Conservation (phyloP, 2,888 invertebrate genomes). For the Galeruca laticollis region DNA sequence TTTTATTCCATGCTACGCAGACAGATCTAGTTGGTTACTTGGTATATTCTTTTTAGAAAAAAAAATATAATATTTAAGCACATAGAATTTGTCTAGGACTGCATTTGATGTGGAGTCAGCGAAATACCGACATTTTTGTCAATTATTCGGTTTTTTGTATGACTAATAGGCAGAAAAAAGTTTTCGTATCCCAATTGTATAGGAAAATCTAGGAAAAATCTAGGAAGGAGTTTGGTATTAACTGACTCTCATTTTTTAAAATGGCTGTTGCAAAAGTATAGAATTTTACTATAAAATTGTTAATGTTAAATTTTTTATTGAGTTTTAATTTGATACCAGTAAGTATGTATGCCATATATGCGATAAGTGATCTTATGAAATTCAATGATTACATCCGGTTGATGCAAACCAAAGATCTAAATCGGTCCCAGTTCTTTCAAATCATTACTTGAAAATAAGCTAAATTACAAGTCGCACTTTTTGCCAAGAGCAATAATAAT, state of each 20-base stretch:
- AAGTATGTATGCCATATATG: constrained; percentile 45
- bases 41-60: constrained; percentile 58
- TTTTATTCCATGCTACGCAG: constrained; percentile 45
- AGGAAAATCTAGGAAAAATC: constrained; percentile 41
- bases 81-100: constrained; percentile 66
- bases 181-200: constrained; percentile 45
- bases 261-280: constrained; percentile 66
- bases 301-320: constrained; percentile 63
- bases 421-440: constrained; percentile 24
- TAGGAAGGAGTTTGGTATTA: constrained; percentile 56
- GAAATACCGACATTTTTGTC: constrained; percentile 60
- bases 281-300: constrained; percentile 61
- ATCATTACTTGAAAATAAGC: constrained; percentile 28
- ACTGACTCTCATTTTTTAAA: constrained; percentile 61
- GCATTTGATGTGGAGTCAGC: constrained; percentile 63
- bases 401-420: constrained; percentile 33
- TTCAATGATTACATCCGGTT: constrained; percentile 33
- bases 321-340: constrained; percentile 61
- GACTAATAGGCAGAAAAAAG: constrained; percentile 43
- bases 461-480: constrained; percentile 31
- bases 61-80: constrained; percentile 63
- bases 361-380: constrained; percentile 49
- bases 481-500: constrained; percentile 31
- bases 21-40: constrained; percentile 51
- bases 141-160: constrained; percentile 57